These are phyloP conservation scores for Phrynocephalus vlangalii DNA, from an alignment of 2,797 vertebrate species.

Conservation along the genomic window DNA sequence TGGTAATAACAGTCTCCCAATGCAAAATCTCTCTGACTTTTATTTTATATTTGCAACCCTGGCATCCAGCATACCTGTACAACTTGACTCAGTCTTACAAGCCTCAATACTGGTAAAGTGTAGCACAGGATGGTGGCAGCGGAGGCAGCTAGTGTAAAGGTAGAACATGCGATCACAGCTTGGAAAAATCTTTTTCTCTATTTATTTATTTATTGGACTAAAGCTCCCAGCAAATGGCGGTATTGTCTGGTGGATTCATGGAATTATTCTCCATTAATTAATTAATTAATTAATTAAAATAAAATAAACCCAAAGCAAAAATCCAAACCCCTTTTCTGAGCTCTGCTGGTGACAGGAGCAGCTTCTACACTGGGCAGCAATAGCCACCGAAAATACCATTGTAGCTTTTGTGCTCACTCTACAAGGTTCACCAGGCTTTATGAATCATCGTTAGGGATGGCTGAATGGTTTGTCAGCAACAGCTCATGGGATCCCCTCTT, in stretches of 20 bases:
- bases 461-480: not conserved
- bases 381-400: not conserved
- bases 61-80: not conserved
- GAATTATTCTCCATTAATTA: too few relatives aligned
- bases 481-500: not conserved
- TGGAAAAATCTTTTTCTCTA: too few relatives aligned
- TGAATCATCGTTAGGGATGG: not conserved
- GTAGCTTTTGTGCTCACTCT: not conserved
- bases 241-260: too few relatives aligned
- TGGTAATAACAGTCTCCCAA: constrained; percentile 27
- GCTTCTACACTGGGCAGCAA: not conserved
- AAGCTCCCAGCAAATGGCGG: too few relatives aligned
- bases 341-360: not conserved
- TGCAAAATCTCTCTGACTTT: not conserved
- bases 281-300: too few relatives aligned
- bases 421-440: not conserved
- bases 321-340: too few relatives aligned
- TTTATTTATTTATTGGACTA: too few relatives aligned
- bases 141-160: too few relatives aligned
- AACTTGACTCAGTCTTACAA: not conserved
- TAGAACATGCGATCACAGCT: too few relatives aligned
- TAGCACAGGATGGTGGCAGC: too few relatives aligned
- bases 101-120: too few relatives aligned
- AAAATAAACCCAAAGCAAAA: too few relatives aligned
- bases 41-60: not conserved